phyloP scores from a whole-genome alignment of 2,888 invertebrate genomes.

The Rhyacophila evoluta region DNA sequence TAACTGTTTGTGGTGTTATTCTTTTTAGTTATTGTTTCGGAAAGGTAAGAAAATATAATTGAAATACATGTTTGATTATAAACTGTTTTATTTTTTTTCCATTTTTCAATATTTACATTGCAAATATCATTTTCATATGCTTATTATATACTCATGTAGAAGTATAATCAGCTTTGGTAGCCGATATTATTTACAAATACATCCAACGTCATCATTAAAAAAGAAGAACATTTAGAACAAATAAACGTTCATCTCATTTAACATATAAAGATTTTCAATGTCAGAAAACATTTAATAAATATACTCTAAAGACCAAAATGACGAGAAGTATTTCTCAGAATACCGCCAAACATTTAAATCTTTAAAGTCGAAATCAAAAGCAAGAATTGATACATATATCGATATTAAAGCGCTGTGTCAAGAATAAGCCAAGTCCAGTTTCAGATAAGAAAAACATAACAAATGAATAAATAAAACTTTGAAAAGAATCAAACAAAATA shows the following conservation, averaged over 20 bases:
- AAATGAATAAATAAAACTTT: conserved; percentile 19
- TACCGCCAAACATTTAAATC: neutral
- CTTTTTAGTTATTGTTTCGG: too few species aligned
- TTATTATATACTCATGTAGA: conserved; percentile 1
- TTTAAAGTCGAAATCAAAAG: conserved; percentile 8
- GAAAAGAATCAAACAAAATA: neutral
- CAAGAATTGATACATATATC: neutral
- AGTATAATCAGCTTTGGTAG: neutral
- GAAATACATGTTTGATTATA: conserved; percentile 2
- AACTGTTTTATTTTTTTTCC: conserved; percentile 15
- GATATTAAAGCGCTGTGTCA: neutral
- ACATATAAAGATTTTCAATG: neutral
- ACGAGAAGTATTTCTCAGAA: neutral
- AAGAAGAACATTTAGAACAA: conserved; percentile 13
- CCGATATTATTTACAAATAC: conserved; percentile 5
- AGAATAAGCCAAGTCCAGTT: neutral
- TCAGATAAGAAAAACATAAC: neutral
- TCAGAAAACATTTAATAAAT: conserved; percentile 18
- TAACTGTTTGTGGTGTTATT: too few species aligned
- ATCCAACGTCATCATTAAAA: conserved; percentile 20
- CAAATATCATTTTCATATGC: conserved; percentile 23
- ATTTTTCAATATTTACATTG: conserved; percentile 29
- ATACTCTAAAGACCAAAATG: neutral
- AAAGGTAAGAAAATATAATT: neutral
- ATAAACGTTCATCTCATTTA: neutral